Percentiles rank a stretch among this genome's conserved stretches.
Evolutionary conservation across 2,888 invertebrate genomes (phyloP).

Genomic region (Bhutanitis thaidina): DNA sequence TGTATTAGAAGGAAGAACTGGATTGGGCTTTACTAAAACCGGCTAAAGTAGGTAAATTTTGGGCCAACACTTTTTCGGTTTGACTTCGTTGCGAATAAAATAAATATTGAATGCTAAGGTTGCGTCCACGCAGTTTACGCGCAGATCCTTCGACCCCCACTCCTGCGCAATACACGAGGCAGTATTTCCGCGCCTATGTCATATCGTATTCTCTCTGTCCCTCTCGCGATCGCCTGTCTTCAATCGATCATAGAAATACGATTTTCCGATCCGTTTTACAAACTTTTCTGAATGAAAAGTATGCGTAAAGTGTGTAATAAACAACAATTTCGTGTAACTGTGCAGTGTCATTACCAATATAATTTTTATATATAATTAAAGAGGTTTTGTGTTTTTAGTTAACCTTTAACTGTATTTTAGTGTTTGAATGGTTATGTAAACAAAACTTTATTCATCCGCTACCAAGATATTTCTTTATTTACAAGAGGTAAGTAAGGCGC

Average conservation of each 20-base stretch:
- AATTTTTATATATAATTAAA: background rate
- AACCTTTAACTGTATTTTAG: slow-evolving; percentile 25
- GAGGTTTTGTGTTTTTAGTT: slow-evolving; percentile 7
- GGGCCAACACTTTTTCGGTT: slow-evolving; percentile 15
- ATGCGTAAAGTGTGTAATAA: slow-evolving; percentile 36
- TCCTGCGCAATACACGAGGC: slow-evolving; percentile 40
- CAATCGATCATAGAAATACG: slow-evolving; percentile 47
- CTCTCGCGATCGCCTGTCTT: slow-evolving; percentile 56
- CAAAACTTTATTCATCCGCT: slow-evolving; percentile 25
- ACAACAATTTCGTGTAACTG: slow-evolving; percentile 13
- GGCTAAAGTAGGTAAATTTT: slow-evolving; percentile 10
- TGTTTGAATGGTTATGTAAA: slow-evolving; percentile 36
- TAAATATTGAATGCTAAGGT: slow-evolving; percentile 36
- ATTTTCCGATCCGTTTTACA: slow-evolving; percentile 53
- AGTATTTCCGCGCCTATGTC: slow-evolving; percentile 45
- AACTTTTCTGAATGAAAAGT: slow-evolving; percentile 75
- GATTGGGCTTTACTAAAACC: slow-evolving; percentile 18
- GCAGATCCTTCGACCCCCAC: slow-evolving; percentile 60
- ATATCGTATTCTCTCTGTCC: slow-evolving; percentile 56
- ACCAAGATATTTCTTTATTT: slow-evolving; percentile 11
- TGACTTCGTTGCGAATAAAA: slow-evolving; percentile 27
- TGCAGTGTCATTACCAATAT: slow-evolving; percentile 17
- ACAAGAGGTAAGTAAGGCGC: slow-evolving; percentile 27
- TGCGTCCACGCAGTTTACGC: slow-evolving; percentile 63
- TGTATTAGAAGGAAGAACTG: slow-evolving; percentile 25